Evolutionary conservation across 2,888 invertebrate genomes (phyloP).

Genomic region (Cancer borealis): DNA sequence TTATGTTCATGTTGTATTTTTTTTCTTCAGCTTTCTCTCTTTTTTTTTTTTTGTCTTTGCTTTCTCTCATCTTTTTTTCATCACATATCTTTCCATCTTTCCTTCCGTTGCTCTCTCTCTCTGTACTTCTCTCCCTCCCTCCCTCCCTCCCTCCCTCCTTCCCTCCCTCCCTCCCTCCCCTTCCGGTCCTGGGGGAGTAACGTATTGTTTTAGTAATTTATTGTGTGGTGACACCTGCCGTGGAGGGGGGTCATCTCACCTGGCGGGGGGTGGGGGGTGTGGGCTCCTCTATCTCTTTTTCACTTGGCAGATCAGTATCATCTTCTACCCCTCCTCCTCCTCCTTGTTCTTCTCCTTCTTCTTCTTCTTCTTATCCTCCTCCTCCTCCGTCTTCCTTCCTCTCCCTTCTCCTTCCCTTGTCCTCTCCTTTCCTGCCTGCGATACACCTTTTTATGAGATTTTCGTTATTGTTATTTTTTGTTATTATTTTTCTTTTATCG

Average conservation of each 20-base stretch:
- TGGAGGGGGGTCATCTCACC: background rate
- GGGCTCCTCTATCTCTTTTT: background rate
- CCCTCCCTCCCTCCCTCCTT: background rate
- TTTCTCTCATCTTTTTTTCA: too few relatives aligned
- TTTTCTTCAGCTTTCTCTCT: background rate
- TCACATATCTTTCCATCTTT: background rate
- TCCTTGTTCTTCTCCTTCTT: background rate
- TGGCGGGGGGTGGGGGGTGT: background rate
- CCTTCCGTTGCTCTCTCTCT: background rate
- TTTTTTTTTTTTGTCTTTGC: background rate
- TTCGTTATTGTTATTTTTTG: too few relatives aligned
- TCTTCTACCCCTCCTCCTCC: background rate
- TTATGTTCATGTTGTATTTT: background rate
- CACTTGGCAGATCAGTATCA: background rate
- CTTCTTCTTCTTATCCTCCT: background rate
- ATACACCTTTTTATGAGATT: too few relatives aligned
- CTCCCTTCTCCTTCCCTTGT: background rate
- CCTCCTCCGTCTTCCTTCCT: background rate
- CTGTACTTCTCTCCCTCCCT: background rate
- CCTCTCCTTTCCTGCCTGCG: background rate
- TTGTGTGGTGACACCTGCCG: slow-evolving; percentile 1
- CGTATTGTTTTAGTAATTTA: background rate
- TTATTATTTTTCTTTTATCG: too few relatives aligned
- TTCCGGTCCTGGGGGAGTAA: background rate
- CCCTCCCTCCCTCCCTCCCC: background rate